Base-by-base conservation (phyloP, 2,888 invertebrate genomes). In the Therioaphis trifolii region DNA sequence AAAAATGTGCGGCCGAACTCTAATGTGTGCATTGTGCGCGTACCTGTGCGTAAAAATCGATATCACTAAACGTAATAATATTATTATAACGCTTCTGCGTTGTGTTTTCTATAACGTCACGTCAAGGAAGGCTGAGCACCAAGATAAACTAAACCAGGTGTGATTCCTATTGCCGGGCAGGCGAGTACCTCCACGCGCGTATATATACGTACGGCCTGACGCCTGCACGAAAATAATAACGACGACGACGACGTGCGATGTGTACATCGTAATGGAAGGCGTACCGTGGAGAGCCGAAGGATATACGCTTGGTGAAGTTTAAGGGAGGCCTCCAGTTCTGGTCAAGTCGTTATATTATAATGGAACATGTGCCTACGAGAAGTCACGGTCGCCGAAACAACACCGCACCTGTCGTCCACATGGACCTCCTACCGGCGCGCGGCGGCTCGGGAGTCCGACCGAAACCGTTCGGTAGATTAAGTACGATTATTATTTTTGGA, bases 311-410 rank as follows among this genome's bases (percentile, higher is more conserved):
- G 61, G 80, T 27, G 80, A 80, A 80, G 61, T 18, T 80, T 46
- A 72, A 63, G 72, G 72, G 80, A 71, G 77, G 18, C 35, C 29
- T 27, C 29, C 18, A 66, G 63, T 77, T 49, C 77, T 66, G 77
- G 77, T 77, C 77, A 77, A 66, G 21, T 35, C 14, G 18, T 69
- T 52, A 29, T n/a, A 75, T 18, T 9, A 43, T 46, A 71, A 27
- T 49, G 15, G n/a, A n/a, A n/a, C n/a, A n/a, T n/a, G n/a, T n/a
- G n/a, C n/a, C n/a, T n/a, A n/a, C 11, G 9, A 74, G 43, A 40
- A 69, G 80, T 80, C 72, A 80, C 80, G 80, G 80, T 80, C n/a
- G 35, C 61, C 35, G 80, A 72, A 72, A 29, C 80, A n/a, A 79
- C 76, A 21, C 4, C 4, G 35, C 75, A 58, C 72, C 46, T 63